These are phyloP conservation scores for Camponotus pennsylvanicus DNA, from an alignment of 1,140 invertebrate species.

Conservation along the genomic window DNA sequence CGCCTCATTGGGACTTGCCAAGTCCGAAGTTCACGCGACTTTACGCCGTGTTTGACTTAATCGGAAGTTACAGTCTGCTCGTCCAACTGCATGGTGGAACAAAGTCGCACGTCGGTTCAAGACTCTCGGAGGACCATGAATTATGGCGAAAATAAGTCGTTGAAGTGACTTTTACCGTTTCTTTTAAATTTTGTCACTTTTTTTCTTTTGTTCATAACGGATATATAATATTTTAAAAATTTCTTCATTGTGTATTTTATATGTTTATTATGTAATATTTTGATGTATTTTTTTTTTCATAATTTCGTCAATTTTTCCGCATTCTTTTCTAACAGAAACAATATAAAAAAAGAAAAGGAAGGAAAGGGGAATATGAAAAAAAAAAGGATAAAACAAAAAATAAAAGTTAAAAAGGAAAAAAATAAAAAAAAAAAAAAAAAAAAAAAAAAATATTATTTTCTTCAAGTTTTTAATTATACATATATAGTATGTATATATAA, in stretches of 20 bases:
- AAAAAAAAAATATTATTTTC: too few relatives aligned
- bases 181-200: not conserved
- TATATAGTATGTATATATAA: not conserved
- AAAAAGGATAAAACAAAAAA: too few relatives aligned
- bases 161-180: constrained; percentile 8
- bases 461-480: not conserved
- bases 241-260: not conserved
- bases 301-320: not conserved
- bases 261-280: not conserved
- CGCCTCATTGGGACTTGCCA: constrained; percentile 86
- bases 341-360: too few relatives aligned
- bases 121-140: constrained; percentile 61
- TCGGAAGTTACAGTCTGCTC: constrained; percentile 80
- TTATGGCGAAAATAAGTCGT: constrained; percentile 58
- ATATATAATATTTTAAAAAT: not conserved
- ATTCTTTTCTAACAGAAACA: not conserved
- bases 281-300: not conserved
- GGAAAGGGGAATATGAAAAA: too few relatives aligned
- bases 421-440: too few relatives aligned
- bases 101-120: constrained; percentile 66
- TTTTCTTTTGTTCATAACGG: not conserved
- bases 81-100: constrained; percentile 70
- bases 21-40: constrained; percentile 83
- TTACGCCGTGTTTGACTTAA: constrained; percentile 84
- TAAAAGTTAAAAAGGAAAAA: too few relatives aligned